Evolutionary conservation across 2,113 vertebrate species (phyloP), one percentile per base, ranked within the genome.

Genomic region (Triplophysa dalaica): DNA sequence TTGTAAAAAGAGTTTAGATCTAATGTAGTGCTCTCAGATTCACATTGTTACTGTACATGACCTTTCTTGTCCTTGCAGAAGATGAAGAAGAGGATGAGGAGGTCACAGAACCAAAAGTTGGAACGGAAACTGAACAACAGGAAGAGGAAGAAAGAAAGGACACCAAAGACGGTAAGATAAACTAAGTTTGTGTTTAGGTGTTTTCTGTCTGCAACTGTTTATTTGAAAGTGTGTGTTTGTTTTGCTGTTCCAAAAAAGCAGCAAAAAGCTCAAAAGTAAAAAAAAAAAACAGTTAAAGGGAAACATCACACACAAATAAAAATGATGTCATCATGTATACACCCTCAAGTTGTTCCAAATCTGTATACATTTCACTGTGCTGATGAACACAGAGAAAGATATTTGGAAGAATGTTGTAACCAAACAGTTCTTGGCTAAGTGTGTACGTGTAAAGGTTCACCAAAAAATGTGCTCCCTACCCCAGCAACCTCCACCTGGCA

Each of bases 71-170:
- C 62, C 86, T 87, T 91, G 84, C 86, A 94, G 97, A 98, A 85
- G 97, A 98, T 89, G 97, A 99, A 86, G 96, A 99, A 58, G 96
- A 98, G 61, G 96, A 98, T 66, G 97, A 98, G 82, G 96, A 98
- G 90, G 92, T 95, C 87, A 91, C 94, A 68, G 96, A 96, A 77
- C 88, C 89, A 7, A 97, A 97, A 93, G 90, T 87, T 62, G 92
- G 93, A 52, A 90, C 92, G 1, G 95, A 97, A 70, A 92, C 92
- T 10, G 95, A 97, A 86, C 89, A 81, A 5, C 95, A 92, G 90
- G 95, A 94, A 84, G 93, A 96, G 76, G 95, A 98, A 6, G 94
- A 96, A 77, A 95, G 90, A 83, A 92, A 93, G 83, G 96, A 98
- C 79, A 87, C 89, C 48, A 98, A 95, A 87, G 96, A 98, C 93